Base-by-base conservation (phyloP, 2,113 vertebrate genomes). In the Odontophorus gujanensis region DNA sequence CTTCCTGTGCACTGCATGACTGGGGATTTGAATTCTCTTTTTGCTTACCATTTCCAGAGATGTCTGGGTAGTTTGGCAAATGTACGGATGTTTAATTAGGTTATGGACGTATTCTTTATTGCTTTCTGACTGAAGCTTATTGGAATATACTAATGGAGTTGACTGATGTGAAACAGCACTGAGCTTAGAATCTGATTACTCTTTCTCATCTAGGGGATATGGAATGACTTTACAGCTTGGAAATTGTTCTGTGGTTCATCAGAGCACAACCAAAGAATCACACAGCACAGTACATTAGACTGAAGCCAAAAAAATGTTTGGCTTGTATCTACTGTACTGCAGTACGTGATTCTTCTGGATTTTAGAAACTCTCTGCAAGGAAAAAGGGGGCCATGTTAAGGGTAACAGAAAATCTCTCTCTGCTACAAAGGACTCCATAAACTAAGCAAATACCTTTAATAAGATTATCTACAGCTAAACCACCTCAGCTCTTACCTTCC, bases 221-320 rank as follows among this genome's bases (percentile, higher is more conserved):
- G 36, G 47, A n/a, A 17, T 79, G 58, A 63, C 43, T 68, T 63
- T 59, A 85, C 36, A 89, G 76, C 47, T 80, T 89, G 89, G 78
- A 91, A 94, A 90, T 59, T 13, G 84, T 79, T 71, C 32, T 38
- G 66, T 76, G 58, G 51, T 91, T 76, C 74, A 89, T 77, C 62
- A 72, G 74, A 96, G 57, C 61, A 92, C 92, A 92, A 47, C 43
- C 55, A n/a, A 58, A 58, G 17, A n/a, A 58, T n/a, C 55, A 58
- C 32, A 58, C 30, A 57, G 55, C 28, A 19, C 55, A 19, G 55
- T 32, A 19, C 30, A 32, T 10, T 32, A 57, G 30, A 30, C 18
- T 57, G 16, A 57, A 57, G 30, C 55, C 55, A 57, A 57, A 32
- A 57, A 95, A 92, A 77, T 42, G 32, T 36, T 85, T 92, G 87